Evolutionary conservation across 2,797 vertebrate genomes (phyloP).

Genomic region (Amblyraja radiata): DNA sequence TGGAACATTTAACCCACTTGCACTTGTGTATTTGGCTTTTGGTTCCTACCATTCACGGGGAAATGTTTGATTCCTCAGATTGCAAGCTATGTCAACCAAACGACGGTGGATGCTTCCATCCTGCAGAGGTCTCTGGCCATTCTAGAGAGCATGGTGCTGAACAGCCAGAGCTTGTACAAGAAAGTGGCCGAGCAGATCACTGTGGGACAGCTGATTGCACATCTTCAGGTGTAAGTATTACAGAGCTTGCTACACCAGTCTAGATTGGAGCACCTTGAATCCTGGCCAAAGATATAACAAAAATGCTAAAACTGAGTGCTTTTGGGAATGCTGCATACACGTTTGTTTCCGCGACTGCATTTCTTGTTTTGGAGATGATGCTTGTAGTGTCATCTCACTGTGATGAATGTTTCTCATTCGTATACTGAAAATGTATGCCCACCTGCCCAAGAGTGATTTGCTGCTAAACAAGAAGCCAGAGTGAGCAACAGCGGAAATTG

Average conservation of each 20-base stretch:
- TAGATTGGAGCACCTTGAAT: background rate
- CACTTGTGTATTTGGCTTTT: background rate
- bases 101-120: slow-evolving; percentile 91
- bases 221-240: slow-evolving; percentile 97
- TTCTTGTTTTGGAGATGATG: background rate
- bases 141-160: slow-evolving; percentile 96
- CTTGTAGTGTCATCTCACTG: background rate
- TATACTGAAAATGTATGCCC: background rate
- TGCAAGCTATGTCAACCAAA: slow-evolving; percentile 90
- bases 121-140: slow-evolving; percentile 93
- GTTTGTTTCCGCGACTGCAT: background rate
- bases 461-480: background rate
- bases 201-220: slow-evolving; percentile 93
- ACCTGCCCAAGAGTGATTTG: background rate
- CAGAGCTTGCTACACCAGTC: background rate
- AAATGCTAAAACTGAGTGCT: background rate
- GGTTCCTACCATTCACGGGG: background rate
- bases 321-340: background rate
- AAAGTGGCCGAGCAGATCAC: slow-evolving; percentile 93
- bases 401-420: background rate
- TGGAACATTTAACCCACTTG: background rate
- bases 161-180: slow-evolving; percentile 94
- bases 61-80: slow-evolving; percentile 60
- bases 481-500: too few relatives aligned
- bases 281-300: background rate